Conservation (phyloP, 2,888 invertebrate species). For the Drosophila picticornis region DNA sequence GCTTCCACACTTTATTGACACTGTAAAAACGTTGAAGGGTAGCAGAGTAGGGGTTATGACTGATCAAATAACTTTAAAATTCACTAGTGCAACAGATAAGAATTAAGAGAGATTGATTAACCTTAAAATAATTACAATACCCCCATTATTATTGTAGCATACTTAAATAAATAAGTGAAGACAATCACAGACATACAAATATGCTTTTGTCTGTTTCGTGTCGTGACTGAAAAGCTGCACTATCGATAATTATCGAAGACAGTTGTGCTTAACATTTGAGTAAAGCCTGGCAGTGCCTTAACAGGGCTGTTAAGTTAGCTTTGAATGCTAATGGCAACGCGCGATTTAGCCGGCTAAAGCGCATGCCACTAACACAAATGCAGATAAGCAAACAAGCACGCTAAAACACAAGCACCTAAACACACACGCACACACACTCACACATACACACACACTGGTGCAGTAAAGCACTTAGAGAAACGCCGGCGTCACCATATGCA, state of each 20-base stretch:
- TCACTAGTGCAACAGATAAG: background rate
- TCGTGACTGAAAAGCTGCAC: background rate
- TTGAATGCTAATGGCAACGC: conserved; percentile 53
- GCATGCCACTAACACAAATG: conserved; percentile 27
- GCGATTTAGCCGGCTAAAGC: conserved; percentile 38
- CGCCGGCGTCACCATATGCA: conserved; percentile 43
- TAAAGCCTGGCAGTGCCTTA: conserved; percentile 54
- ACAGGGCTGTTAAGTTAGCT: conserved; percentile 54
- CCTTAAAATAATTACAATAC: background rate
- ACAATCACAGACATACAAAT: background rate
- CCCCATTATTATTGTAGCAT: background rate
- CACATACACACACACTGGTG: conserved; percentile 11
- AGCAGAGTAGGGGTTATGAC: background rate
- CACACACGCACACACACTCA: conserved; percentile 8
- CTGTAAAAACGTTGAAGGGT: background rate
- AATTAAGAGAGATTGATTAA: background rate
- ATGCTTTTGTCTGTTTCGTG: background rate
- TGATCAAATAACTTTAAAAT: background rate
- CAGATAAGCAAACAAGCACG: conserved; percentile 48
- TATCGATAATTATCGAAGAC: conserved; percentile 5
- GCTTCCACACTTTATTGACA: background rate
- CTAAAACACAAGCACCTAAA: conserved; percentile 21
- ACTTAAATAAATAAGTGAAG: background rate
- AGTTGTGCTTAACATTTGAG: conserved; percentile 23
- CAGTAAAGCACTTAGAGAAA: conserved; percentile 40